These are phyloP conservation scores for Antheraea pernyi DNA, from an alignment of 1,140 invertebrate species.

Conservation along the genomic window DNA sequence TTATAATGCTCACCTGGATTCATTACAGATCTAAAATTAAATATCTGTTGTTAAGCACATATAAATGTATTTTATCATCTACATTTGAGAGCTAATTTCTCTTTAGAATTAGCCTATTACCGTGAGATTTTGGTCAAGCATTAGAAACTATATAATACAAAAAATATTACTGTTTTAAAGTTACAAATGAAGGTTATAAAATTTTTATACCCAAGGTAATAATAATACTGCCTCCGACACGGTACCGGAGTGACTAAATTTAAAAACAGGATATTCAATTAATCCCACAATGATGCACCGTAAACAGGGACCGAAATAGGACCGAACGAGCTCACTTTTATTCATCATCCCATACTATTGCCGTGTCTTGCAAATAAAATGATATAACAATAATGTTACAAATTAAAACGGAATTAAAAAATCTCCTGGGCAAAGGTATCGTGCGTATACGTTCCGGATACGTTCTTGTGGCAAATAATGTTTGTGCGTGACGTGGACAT, in stretches of 20 bases:
- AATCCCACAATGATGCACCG: slow-evolving; percentile 63
- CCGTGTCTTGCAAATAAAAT: slow-evolving; percentile 23
- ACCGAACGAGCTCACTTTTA: slow-evolving; percentile 59
- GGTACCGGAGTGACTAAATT: slow-evolving; percentile 59
- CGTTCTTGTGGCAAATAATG: slow-evolving; percentile 16
- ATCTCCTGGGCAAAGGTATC: slow-evolving; percentile 38
- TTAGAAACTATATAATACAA: too few species aligned
- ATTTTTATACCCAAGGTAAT: not conserved
- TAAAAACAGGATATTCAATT: slow-evolving; percentile 77
- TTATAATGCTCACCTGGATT: too few species aligned
- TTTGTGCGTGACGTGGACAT: slow-evolving; percentile 12
- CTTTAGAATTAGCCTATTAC: too few species aligned
- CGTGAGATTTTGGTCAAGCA: too few species aligned
- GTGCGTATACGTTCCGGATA: not conserved
- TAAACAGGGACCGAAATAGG: slow-evolving; percentile 73
- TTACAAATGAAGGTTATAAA: too few species aligned
- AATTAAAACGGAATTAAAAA: slow-evolving; percentile 45
- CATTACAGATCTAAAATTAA: too few species aligned
- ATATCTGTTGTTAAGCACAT: too few species aligned
- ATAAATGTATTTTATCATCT: too few species aligned
- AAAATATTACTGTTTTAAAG: too few species aligned
- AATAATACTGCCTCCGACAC: slow-evolving; percentile 4
- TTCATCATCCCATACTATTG: slow-evolving; percentile 37
- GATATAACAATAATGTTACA: slow-evolving; percentile 38
- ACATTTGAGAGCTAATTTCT: too few species aligned